A percentile compares a stretch with the other conserved stretches of the same genome.
These are phyloP conservation scores for Palythoa heliodiscus DNA, from an alignment of 92 coral and sea anemone species.

Conservation along the genomic window DNA sequence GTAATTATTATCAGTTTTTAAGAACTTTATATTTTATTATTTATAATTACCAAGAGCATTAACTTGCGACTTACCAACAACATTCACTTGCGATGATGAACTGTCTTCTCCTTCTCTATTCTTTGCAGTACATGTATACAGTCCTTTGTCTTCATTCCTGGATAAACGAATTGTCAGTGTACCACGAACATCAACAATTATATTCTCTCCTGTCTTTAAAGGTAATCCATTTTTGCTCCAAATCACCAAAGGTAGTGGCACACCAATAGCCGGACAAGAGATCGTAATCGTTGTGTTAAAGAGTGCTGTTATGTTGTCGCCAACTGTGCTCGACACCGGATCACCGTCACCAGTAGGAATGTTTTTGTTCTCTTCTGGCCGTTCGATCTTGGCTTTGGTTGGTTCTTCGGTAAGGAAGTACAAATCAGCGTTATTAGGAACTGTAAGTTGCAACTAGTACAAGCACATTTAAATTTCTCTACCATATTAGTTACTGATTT, in stretches of 20 bases:
- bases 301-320: conserved; percentile 38
- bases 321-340: conserved; percentile 25
- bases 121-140: conserved; percentile 23
- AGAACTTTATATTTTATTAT: too few species aligned
- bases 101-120: conserved; percentile 20
- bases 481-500: background rate
- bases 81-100: conserved; percentile 24
- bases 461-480: too few species aligned
- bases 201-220: background rate
- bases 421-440: background rate
- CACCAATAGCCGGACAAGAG: conserved; percentile 31
- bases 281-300: conserved; percentile 23
- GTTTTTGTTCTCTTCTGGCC: conserved; percentile 12
- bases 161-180: conserved; percentile 24
- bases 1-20: too few species aligned
- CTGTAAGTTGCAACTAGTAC: too few species aligned
- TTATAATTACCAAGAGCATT: background rate
- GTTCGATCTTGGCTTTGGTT: conserved; percentile 18
- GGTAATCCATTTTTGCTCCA: conserved; percentile 33
- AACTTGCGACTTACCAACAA: conserved; percentile 16
- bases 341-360: conserved; percentile 35
- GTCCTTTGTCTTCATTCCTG: conserved; percentile 28
- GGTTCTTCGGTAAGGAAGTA: background rate
- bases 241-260: conserved; percentile 4
- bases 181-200: conserved; percentile 8